phyloP scores from a whole-genome alignment of 1,140 invertebrate genomes.

The Pectinophora gossypiella region DNA sequence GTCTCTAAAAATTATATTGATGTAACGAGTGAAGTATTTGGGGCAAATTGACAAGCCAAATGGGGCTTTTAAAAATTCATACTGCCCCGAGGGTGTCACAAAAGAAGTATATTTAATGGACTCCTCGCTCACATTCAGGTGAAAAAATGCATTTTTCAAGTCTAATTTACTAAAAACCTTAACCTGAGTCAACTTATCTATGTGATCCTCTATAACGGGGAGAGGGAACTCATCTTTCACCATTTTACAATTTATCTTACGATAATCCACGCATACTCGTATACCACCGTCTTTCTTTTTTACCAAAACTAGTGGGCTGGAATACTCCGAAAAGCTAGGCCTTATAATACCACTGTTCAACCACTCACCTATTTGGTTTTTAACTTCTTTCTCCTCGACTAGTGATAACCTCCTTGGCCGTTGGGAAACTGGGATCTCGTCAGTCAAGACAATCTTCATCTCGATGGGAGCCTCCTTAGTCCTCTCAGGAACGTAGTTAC shows the following conservation, averaged over 20 bases:
- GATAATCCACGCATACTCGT: constrained; percentile 54
- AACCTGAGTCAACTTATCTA: constrained; percentile 37
- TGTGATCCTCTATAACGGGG: constrained; percentile 66
- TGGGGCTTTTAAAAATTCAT: constrained; percentile 25
- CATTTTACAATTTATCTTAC: constrained; percentile 64
- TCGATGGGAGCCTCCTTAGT: too few relatives aligned
- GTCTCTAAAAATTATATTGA: too few relatives aligned
- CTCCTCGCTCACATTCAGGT: constrained; percentile 49
- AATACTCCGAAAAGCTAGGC: constrained; percentile 36
- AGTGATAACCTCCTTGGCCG: constrained; percentile 6
- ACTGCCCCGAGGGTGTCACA: constrained; percentile 33
- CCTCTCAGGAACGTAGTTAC: too few relatives aligned
- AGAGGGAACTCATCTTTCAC: constrained; percentile 59
- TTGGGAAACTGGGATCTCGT: constrained; percentile 3
- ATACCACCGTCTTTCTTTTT: constrained; percentile 32
- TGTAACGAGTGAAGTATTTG: too few relatives aligned
- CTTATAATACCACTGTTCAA: constrained; percentile 39
- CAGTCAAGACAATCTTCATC: constrained; percentile 4
- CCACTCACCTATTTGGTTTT: background rate
- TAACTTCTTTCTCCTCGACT: constrained; percentile 4
- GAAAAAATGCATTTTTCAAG: constrained; percentile 56
- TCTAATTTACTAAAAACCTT: constrained; percentile 40
- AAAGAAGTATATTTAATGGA: constrained; percentile 33
- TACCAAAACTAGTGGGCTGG: constrained; percentile 30
- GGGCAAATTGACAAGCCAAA: constrained; percentile 28